A percentile compares a stretch with the other conserved stretches of the same genome.
Conservation (phyloP, 2,113 vertebrate species). For the Hippocampus abdominalis region DNA sequence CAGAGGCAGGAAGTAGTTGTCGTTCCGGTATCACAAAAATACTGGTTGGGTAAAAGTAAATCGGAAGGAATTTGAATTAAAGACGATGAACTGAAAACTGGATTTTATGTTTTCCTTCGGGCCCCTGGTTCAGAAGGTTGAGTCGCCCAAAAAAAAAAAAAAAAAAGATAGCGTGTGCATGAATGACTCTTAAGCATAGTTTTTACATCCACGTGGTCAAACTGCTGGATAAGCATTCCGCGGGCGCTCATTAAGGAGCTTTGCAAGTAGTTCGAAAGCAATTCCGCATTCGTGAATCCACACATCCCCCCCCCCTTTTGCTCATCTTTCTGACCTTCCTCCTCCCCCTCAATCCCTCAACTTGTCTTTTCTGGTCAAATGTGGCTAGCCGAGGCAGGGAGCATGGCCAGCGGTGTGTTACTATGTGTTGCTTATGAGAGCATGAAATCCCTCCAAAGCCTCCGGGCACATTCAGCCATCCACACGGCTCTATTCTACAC, state of each 20-base stretch:
- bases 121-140: not conserved
- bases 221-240: constrained; percentile 3
- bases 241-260: constrained; percentile 1
- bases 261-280: constrained; percentile 1
- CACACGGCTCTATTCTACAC: constrained; percentile 27
- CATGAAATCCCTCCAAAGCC: constrained; percentile 75
- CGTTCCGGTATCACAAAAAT: too few species aligned
- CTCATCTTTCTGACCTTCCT: constrained; percentile 34
- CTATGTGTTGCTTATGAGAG: constrained; percentile 71
- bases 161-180: not conserved
- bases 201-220: not conserved
- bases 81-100: too few species aligned
- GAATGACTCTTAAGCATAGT: constrained; percentile 14
- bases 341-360: constrained; percentile 28
- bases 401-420: constrained; percentile 45
- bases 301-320: constrained; percentile 9
- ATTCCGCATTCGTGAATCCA: constrained; percentile 7
- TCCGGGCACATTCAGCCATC: constrained; percentile 55
- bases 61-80: too few species aligned
- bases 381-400: constrained; percentile 40
- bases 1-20: too few species aligned
- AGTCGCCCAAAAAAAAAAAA: not conserved
- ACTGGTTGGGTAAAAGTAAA: too few species aligned
- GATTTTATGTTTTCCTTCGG: too few species aligned
- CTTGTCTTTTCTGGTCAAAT: constrained; percentile 24